These are phyloP conservation scores for Gobionotothen gibberifrons DNA, from an alignment of 2,797 vertebrate genomes.

Conservation along the genomic window DNA sequence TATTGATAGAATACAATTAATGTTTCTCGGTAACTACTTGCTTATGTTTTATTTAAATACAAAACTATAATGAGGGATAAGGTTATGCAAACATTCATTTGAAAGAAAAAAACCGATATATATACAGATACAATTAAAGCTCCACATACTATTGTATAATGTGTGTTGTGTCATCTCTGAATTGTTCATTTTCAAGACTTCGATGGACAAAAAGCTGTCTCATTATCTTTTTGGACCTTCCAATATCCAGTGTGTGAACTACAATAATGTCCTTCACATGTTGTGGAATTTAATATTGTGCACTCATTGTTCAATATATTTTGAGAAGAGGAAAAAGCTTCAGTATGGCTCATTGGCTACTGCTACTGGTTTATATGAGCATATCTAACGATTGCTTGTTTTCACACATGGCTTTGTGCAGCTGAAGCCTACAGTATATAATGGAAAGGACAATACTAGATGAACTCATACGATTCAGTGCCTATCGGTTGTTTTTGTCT, in stretches of 20 bases:
- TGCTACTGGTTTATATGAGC: slow-evolving; percentile 12
- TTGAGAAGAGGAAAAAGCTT: neutral
- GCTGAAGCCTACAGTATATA: neutral
- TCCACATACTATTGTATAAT: slow-evolving; percentile 18
- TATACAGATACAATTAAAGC: slow-evolving; percentile 9
- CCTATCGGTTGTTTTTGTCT: slow-evolving; percentile 27
- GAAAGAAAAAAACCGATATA: slow-evolving; percentile 6
- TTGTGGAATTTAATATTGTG: neutral
- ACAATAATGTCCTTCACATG: neutral
- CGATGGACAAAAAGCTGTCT: slow-evolving; percentile 1
- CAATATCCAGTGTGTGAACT: neutral
- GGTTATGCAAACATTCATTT: slow-evolving; percentile 21
- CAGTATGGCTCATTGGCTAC: neutral
- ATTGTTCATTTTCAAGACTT: slow-evolving; percentile 10
- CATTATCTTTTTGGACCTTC: neutral
- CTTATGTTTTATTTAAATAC: no score
- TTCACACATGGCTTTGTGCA: slow-evolving; percentile 23
- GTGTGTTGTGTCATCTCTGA: slow-evolving; percentile 17
- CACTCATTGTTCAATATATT: neutral
- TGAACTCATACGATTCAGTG: slow-evolving; percentile 4
- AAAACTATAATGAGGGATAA: slow-evolving; percentile 34
- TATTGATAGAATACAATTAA: neutral
- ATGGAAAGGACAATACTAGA: slow-evolving; percentile 13
- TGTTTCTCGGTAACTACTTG: neutral
- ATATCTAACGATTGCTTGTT: slow-evolving; percentile 22